These are phyloP conservation scores for Pygocentrus nattereri DNA, from an alignment of 2,797 vertebrate genomes.

Conservation along the genomic window DNA sequence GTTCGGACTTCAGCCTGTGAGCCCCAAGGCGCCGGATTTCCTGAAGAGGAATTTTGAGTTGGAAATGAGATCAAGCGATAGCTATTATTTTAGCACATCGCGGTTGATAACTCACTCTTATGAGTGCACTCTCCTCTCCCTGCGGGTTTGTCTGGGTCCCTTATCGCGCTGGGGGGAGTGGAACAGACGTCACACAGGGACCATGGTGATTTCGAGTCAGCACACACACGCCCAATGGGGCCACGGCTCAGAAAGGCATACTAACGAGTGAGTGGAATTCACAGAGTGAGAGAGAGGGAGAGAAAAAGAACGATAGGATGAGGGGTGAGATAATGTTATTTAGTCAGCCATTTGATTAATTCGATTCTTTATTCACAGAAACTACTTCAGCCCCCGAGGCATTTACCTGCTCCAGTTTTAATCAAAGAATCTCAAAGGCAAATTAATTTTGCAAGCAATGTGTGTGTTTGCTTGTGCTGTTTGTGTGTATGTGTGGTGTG, in stretches of 20 bases:
- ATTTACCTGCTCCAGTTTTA: conserved; percentile 57
- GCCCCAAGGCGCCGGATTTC: conserved; percentile 23
- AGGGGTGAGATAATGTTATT: conserved; percentile 41
- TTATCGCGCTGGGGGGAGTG: conserved; percentile 54
- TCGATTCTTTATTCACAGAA: conserved; percentile 52
- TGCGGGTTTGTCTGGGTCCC: conserved; percentile 64
- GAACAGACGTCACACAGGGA: conserved; percentile 62
- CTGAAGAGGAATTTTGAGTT: conserved; percentile 22
- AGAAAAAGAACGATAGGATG: conserved; percentile 4
- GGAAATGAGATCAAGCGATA: conserved; percentile 29
- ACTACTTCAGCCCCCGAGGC: conserved; percentile 40
- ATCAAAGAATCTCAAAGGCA: conserved; percentile 54
- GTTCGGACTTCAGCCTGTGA: conserved; percentile 12
- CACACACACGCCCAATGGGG: conserved; percentile 29
- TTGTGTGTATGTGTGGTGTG: conserved; percentile 20
- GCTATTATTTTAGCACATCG: conserved; percentile 42
- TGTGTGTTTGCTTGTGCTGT: conserved; percentile 22
- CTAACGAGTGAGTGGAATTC: conserved; percentile 27
- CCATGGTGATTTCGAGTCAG: conserved; percentile 36
- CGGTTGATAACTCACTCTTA: conserved; percentile 31
- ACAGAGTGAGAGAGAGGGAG: conserved; percentile 17
- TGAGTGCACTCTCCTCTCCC: conserved; percentile 30
- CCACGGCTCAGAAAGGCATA: conserved; percentile 45
- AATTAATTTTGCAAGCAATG: conserved; percentile 41
- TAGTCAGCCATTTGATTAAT: conserved; percentile 59